Conservation (phyloP, 2,797 vertebrate genomes). For the Phalloptychus januarius region DNA sequence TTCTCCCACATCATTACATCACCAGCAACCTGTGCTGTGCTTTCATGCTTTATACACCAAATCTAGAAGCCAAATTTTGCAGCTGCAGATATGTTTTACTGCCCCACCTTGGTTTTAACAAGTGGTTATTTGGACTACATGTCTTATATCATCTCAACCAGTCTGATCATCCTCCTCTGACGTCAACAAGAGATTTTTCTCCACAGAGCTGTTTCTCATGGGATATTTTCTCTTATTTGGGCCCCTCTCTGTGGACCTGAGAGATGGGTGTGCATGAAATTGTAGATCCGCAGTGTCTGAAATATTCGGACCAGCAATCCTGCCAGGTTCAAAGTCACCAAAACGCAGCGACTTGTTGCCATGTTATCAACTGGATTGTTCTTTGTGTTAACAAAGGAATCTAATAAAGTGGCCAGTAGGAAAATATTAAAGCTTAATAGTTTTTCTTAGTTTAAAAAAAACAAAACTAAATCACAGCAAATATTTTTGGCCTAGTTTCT, state of each 20-base stretch:
- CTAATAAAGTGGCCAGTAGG: not conserved
- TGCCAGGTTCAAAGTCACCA: not conserved
- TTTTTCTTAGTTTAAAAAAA: slow-evolving; percentile 36
- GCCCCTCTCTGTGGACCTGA: not conserved
- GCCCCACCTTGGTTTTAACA: not conserved
- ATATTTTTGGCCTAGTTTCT: no score
- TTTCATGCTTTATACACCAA: not conserved
- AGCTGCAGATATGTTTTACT: not conserved
- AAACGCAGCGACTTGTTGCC: not conserved
- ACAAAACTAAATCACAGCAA: no score
- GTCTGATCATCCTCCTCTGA: not conserved
- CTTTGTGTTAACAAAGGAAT: not conserved
- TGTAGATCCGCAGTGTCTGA: not conserved
- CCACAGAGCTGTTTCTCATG: not conserved
- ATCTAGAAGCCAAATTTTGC: not conserved
- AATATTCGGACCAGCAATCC: not conserved
- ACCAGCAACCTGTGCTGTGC: not conserved
- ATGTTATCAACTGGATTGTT: not conserved
- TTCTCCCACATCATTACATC: not conserved
- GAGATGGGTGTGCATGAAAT: not conserved
- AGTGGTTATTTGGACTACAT: not conserved
- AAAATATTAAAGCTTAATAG: slow-evolving; percentile 47
- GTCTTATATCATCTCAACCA: not conserved
- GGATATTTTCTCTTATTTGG: not conserved
- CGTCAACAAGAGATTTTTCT: not conserved